These are phyloP conservation scores for Butastur rufipennis DNA, from an alignment of 2,113 vertebrate genomes.

Conservation along the genomic window DNA sequence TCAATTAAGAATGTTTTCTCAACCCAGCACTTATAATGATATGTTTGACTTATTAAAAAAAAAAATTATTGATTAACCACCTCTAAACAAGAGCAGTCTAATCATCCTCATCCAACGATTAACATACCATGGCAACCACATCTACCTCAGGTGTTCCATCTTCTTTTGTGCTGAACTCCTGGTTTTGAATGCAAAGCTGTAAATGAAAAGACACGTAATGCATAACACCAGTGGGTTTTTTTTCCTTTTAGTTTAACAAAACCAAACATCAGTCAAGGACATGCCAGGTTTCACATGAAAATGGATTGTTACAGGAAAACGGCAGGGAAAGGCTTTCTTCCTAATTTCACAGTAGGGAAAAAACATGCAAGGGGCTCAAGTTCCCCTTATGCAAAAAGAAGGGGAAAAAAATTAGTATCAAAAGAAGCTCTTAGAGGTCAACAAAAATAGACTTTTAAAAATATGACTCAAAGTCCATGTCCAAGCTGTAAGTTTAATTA, in stretches of 20 bases:
- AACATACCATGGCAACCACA: slow-evolving; percentile 66
- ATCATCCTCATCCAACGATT: background rate
- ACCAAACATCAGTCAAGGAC: background rate
- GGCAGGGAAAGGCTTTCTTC: background rate
- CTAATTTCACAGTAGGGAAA: background rate
- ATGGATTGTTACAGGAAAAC: background rate
- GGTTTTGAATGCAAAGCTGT: slow-evolving; percentile 69
- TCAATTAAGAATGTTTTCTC: background rate
- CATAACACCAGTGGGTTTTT: accelerated
- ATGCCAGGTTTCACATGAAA: background rate
- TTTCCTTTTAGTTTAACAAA: background rate
- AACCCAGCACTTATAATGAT: background rate
- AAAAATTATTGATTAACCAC: background rate
- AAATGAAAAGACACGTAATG: background rate
- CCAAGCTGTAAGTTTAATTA: background rate
- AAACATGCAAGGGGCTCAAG: background rate
- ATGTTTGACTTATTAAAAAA: background rate
- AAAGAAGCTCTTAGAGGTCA: background rate
- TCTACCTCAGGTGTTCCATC: slow-evolving; percentile 67
- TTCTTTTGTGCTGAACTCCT: slow-evolving; percentile 57
- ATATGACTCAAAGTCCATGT: background rate
- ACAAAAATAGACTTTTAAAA: background rate
- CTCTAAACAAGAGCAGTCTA: background rate
- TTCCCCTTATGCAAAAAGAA: background rate
- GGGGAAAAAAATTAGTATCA: background rate